Evolutionary conservation across 2,113 vertebrate genomes (phyloP).

Genomic region (Sylvilagus bachmani): DNA sequence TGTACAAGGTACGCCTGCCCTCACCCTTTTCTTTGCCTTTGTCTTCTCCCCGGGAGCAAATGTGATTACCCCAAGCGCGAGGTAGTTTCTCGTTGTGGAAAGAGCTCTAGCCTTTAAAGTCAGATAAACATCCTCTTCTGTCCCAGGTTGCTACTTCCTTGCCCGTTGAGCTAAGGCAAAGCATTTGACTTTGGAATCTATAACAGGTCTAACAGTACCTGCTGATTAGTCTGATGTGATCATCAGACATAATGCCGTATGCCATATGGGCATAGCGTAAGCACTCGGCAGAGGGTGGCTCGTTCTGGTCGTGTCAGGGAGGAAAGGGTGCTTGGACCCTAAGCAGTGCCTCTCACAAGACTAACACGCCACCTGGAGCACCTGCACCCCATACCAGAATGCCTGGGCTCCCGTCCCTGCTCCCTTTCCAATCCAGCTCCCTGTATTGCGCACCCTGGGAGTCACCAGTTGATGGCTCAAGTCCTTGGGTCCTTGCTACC

Average conservation of each 20-base stretch:
- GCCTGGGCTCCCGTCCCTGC: too few species aligned
- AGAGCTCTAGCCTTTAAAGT: neutral
- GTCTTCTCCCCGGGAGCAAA: neutral
- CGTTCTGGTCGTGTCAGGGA: neutral
- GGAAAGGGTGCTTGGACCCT: neutral
- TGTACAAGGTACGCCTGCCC: neutral
- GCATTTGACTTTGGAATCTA: neutral
- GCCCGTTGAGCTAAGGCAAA: constrained; percentile 17
- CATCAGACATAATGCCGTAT: neutral
- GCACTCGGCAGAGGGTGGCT: neutral
- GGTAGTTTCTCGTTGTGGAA: neutral
- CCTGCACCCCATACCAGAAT: too few species aligned
- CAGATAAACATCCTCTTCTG: neutral
- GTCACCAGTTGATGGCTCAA: too few species aligned
- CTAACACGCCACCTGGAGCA: too few species aligned
- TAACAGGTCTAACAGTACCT: neutral
- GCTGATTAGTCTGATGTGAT: neutral
- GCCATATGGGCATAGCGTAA: neutral
- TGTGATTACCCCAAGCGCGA: neutral
- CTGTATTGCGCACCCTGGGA: too few species aligned
- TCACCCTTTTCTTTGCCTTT: neutral
- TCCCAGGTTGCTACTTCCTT: neutral
- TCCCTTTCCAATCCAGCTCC: too few species aligned
- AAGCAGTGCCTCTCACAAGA: neutral
- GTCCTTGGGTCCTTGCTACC: too few species aligned